Base-by-base conservation (phyloP, 2,888 invertebrate species). In the Schizotus pectinicornis region DNA sequence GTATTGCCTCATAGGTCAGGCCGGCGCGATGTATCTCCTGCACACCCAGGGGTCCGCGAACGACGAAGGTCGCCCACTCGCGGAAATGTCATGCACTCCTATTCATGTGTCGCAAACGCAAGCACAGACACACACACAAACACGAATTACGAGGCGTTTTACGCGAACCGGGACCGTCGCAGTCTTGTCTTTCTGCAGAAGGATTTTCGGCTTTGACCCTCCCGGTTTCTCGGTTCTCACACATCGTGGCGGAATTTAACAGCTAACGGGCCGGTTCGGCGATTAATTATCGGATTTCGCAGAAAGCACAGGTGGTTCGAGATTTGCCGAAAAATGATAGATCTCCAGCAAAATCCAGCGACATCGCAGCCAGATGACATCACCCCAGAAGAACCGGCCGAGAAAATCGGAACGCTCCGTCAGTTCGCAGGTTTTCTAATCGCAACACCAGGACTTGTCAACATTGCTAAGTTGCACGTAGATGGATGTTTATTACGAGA, bases 1-100 rank as follows among this genome's bases (percentile, higher is more conserved):
- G 62, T 42, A 64, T 69, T 69, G 61, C 69, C 61, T 68, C 69
- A 69, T 69, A 69, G 69, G 68, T 69, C 69, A 69, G 62, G 60
- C 63, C 62, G 62, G 63, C 62, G 58, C 65, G 62, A 61, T 62
- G 63, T 67, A 62, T 62, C 59, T 64, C 63, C 35, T 57, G 57
- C 60, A 60, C 60, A 59, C 59, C 56, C 56, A 60, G 56, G 60
- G 55, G 60, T 56, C 52, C 48, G 56, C 56, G 36, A 55, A 55
- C 59, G 60, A 64, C 62, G 70, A 70, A 70, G 70, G 70, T 68
- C 67, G 65, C 67, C 67, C 67, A 67, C 67, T 63, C 64, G 61
- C 62, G 67, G 63, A 70, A 70, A 70, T 70, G 68, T 68, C 59
- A 45, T 46, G 48, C 49, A 43, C 54, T 47, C 43, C 62, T 60